These are phyloP conservation scores for Sphaerophoria taeniata DNA, from an alignment of 2,888 invertebrate genomes.

Conservation along the genomic window DNA sequence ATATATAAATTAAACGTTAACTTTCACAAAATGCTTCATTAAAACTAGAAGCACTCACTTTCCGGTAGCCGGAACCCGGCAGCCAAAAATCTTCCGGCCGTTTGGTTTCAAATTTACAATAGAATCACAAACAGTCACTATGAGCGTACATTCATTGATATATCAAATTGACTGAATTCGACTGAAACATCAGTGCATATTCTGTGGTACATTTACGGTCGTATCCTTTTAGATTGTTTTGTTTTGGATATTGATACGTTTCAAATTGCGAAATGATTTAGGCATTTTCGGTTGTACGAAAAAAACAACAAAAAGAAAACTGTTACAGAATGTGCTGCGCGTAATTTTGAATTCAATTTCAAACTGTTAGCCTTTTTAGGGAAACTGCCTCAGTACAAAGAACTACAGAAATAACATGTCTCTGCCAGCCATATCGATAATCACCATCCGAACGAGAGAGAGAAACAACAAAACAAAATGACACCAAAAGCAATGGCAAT, in stretches of 20 bases:
- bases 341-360: conserved; percentile 49
- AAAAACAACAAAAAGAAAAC: no score
- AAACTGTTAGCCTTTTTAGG: conserved; percentile 22
- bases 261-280: conserved; percentile 26
- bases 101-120: conserved; percentile 9
- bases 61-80: background rate
- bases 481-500: conserved; percentile 39
- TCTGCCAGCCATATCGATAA: background rate
- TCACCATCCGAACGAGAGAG: background rate
- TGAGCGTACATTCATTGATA: background rate
- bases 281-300: conserved; percentile 35
- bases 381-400: conserved; percentile 13
- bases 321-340: conserved; percentile 10
- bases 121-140: background rate
- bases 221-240: conserved; percentile 12
- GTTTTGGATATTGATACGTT: no score
- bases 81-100: background rate
- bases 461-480: background rate
- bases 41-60: background rate
- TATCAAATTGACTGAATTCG: background rate
- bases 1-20: background rate
- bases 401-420: background rate
- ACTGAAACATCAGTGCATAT: conserved; percentile 29
- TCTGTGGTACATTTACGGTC: conserved; percentile 8
- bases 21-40: conserved; percentile 2